Evolutionary conservation across 2,797 vertebrate genomes (phyloP).

Genomic region (Gymnopithys bicolor): DNA sequence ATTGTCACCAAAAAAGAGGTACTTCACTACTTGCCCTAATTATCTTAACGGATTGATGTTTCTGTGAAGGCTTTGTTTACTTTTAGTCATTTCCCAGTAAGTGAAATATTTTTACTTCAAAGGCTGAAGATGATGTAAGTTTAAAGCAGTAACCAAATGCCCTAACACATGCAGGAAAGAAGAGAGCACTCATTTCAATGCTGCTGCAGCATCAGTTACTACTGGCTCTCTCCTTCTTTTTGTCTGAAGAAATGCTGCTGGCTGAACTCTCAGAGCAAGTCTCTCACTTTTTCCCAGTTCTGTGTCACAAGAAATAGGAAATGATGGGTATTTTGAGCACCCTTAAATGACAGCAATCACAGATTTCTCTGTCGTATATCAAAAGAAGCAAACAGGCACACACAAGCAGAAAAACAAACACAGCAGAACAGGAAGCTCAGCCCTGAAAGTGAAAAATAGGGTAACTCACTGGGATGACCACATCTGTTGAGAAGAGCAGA

Average conservation of each 20-base stretch:
- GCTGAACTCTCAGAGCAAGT: neutral
- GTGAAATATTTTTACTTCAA: neutral
- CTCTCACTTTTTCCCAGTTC: neutral
- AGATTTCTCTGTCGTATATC: neutral
- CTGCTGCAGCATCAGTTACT: neutral
- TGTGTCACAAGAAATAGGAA: neutral
- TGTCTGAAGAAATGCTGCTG: neutral
- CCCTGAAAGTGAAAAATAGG: neutral
- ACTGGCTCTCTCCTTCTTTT: neutral
- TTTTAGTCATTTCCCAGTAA: neutral
- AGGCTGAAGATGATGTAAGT: neutral
- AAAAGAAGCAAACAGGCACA: neutral
- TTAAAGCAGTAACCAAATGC: neutral
- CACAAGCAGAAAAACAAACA: accelerated
- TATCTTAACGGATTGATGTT: neutral
- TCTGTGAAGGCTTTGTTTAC: neutral
- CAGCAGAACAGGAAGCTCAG: neutral
- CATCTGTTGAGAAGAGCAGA: slow-evolving; percentile 16
- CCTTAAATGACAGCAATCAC: neutral
- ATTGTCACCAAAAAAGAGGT: neutral
- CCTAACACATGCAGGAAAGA: neutral
- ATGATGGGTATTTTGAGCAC: neutral
- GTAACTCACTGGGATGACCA: neutral
- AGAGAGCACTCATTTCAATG: neutral
- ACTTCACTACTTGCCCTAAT: neutral